Percentiles rank a stretch among this genome's conserved stretches.
These are phyloP conservation scores for Ericerus pela DNA, from an alignment of 1,140 invertebrate genomes.

Conservation along the genomic window DNA sequence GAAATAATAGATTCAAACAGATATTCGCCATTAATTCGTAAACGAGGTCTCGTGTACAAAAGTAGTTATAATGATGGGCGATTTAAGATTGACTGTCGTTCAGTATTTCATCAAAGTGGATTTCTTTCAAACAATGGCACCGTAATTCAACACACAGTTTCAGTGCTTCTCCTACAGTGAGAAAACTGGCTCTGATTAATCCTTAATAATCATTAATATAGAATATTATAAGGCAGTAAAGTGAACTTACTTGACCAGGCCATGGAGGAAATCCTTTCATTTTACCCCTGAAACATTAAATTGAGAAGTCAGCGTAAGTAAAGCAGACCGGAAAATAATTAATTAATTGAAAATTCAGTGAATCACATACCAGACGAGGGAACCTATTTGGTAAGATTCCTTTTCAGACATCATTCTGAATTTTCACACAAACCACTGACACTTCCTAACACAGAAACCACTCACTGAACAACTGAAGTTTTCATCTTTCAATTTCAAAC, in stretches of 20 bases:
- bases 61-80: neutral
- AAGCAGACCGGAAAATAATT: neutral
- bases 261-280: slow-evolving; percentile 88
- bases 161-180: neutral
- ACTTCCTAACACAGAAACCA: too few species aligned
- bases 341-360: neutral
- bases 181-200: too few species aligned
- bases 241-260: slow-evolving; percentile 71
- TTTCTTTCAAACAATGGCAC: neutral
- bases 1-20: too few species aligned
- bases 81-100: neutral
- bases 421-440: neutral
- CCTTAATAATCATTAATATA: too few species aligned
- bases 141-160: neutral
- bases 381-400: neutral
- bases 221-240: neutral
- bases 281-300: slow-evolving; percentile 48
- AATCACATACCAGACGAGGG: neutral
- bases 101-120: neutral
- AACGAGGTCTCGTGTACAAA: too few species aligned
- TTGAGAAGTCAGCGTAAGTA: neutral
- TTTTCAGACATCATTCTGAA: slow-evolving; percentile 2
- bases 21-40: too few species aligned
- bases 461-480: slow-evolving; percentile 6
- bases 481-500: too few species aligned